Evolutionary conservation across 1,140 invertebrate genomes (phyloP), one percentile per base, ranked within the genome.

Genomic region (Trichonephila clavipes): DNA sequence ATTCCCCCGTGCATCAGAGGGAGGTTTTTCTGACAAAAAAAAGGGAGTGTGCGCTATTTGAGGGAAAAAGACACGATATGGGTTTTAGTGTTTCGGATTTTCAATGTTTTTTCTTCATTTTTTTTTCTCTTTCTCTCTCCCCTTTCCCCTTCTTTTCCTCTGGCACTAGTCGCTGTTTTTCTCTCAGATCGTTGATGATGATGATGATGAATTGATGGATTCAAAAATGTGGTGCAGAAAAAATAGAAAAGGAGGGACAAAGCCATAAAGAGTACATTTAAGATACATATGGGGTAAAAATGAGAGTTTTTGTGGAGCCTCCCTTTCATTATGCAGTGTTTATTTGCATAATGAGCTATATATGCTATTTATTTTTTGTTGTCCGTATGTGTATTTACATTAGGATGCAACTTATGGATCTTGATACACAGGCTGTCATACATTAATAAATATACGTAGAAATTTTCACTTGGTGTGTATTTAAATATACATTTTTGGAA

Each of bases 181-280:
- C 81, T 83, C 81, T 58, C 28, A 83, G 81, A 58, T 24, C 81
- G 81, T 83, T 83, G 81, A 85, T 85, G 83, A 85, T 85, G 83
- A 85, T 85, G 83, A 85, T 59, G 83, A 85, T 85, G 83, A 85
- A 85, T 85, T 85, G 83, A 85, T 85, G 83, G 83, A 85, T 85
- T 85, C 83, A 85, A 85, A 85, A 59, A 85, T 85, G n/a, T 59
- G 51, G 83, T 58, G 58, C 51, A 34, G 21, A 51, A 10, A 40
- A 28, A 40, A 77, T 34, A 24, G 24, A 10, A n/a, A 77, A 28
- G 72, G 28, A 34, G 72, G 72, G 3, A 34, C 28, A 34, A 14
- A 18, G 58, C 83, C 83, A 85, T 85, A 85, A 85, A 85, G 83
- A 85, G 44, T 85, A 24, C 82, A 85, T 85, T 85, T 85, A 58